Conservation (phyloP, 2,113 vertebrate genomes). For the human region DNA sequence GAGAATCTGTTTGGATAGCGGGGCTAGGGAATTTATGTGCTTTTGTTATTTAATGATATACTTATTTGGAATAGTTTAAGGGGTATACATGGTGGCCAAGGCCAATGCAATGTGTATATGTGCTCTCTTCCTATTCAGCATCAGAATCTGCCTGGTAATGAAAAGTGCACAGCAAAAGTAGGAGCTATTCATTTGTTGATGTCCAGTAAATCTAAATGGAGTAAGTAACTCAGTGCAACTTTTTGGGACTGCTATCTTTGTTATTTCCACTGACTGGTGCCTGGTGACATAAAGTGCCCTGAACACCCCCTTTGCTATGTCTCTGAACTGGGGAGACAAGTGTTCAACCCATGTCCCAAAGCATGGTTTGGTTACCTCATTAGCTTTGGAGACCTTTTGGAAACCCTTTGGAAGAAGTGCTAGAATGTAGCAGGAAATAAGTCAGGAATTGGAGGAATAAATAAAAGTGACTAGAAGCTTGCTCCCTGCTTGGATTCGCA, state of each 20-base stretch:
- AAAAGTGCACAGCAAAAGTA: neutral
- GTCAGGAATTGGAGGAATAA: conserved; percentile 14
- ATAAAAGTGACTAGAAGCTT: conserved; percentile 34
- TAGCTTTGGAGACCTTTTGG: neutral
- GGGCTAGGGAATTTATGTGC: neutral
- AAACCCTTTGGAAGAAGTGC: neutral
- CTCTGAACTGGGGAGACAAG: neutral
- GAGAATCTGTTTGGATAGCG: conserved; percentile 3
- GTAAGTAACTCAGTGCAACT: neutral
- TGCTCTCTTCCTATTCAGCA: neutral
- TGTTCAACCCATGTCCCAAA: neutral
- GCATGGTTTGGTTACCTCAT: neutral
- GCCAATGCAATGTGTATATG: neutral
- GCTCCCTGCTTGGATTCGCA: neutral
- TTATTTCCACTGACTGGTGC: neutral
- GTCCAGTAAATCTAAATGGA: neutral
- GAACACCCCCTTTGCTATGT: neutral
- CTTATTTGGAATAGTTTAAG: neutral
- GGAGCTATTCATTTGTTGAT: neutral
- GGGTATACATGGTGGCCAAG: neutral
- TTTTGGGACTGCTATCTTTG: neutral
- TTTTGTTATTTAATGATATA: neutral
- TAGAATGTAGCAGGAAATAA: neutral
- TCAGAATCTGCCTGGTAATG: neutral
- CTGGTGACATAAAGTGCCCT: neutral